Percentiles rank a stretch among this genome's conserved stretches.
phyloP scores from a whole-genome alignment of 2,113 vertebrate species.

The Upupa epops region DNA sequence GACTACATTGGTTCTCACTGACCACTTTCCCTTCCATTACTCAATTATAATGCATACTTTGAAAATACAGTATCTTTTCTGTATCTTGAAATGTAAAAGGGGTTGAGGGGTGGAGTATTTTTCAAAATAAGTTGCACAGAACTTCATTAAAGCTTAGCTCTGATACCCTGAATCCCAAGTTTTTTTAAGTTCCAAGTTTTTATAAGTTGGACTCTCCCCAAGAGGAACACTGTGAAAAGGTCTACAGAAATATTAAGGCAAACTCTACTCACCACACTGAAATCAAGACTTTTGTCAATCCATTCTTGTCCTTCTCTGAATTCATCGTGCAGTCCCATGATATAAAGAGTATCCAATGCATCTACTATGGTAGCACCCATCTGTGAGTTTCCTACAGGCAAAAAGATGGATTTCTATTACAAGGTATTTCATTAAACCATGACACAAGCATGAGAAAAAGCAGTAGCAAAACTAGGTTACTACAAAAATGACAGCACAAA shows the following conservation, averaged over 20 bases:
- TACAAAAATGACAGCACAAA: background rate
- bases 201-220: too few relatives aligned
- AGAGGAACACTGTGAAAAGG: background rate
- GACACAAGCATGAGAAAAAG: background rate
- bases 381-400: constrained; percentile 88
- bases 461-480: background rate
- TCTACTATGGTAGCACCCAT: constrained; percentile 97
- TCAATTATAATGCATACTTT: background rate
- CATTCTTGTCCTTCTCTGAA: constrained; percentile 96
- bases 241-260: background rate
- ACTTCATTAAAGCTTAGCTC: background rate
- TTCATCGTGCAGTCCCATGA: constrained; percentile 96
- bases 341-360: constrained; percentile 95
- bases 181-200: background rate
- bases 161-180: background rate
- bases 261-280: constrained; percentile 85
- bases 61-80: background rate
- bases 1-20: background rate
- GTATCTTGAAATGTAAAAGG: background rate
- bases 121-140: background rate
- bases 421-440: background rate
- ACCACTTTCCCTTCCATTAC: background rate
- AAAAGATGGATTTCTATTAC: constrained; percentile 44
- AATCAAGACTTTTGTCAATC: constrained; percentile 96
- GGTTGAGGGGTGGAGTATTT: background rate